Conservation (phyloP, 1,140 invertebrate species). For the Paralvinella palmiformis region DNA sequence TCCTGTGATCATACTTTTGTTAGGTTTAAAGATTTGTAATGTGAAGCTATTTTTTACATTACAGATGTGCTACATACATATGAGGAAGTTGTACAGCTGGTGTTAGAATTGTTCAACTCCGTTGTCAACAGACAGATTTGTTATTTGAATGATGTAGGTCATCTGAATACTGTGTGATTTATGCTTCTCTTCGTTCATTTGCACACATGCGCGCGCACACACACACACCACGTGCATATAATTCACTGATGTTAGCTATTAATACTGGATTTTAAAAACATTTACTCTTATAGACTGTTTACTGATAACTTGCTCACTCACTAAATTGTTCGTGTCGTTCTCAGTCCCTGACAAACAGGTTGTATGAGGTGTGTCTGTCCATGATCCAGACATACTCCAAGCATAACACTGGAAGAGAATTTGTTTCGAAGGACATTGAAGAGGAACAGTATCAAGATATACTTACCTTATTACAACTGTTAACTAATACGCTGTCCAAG, state of each 20-base stretch:
- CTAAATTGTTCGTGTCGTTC: too few species aligned
- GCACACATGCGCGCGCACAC: too few species aligned
- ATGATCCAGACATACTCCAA: conserved; percentile 68
- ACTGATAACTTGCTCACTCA: too few species aligned
- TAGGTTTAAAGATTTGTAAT: too few species aligned
- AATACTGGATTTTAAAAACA: conserved; percentile 11
- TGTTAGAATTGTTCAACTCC: conserved; percentile 69
- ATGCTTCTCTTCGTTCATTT: too few species aligned
- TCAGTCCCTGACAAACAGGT: conserved; percentile 39
- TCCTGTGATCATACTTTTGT: too few species aligned
- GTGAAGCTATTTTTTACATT: too few species aligned
- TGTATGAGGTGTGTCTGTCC: conserved; percentile 61
- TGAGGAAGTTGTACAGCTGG: conserved; percentile 69
- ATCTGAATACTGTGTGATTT: too few species aligned
- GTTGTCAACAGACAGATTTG: conserved; percentile 64
- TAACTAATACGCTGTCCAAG: conserved; percentile 65
- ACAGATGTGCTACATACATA: conserved; percentile 72
- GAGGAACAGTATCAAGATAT: conserved; percentile 69
- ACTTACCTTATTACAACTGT: conserved; percentile 63
- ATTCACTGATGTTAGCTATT: not conserved
- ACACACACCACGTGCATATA: not conserved
- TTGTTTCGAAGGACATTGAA: conserved; percentile 52
- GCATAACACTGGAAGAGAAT: conserved; percentile 48
- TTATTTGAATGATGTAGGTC: conserved; percentile 57
- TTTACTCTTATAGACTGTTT: too few species aligned